phyloP scores from a whole-genome alignment of 2,113 vertebrate species.

The Ceyx cyanopectus region DNA sequence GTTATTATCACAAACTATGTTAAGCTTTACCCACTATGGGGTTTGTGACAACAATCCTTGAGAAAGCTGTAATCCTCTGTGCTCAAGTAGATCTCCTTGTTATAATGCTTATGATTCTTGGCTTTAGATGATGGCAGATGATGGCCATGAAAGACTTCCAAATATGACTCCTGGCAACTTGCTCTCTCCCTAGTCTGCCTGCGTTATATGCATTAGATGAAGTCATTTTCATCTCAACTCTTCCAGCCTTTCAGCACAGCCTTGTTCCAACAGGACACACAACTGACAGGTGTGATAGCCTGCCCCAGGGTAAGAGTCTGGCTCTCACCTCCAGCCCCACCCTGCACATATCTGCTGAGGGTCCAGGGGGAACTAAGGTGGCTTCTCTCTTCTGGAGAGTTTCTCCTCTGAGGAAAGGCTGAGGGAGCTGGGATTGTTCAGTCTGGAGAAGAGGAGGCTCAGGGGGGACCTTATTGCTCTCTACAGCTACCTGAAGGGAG shows the following conservation, averaged over 20 bases:
- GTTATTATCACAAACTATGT: conserved; percentile 66
- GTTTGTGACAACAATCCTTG: conserved; percentile 61
- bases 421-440: too few relatives aligned
- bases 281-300: background rate
- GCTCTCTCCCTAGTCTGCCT: background rate
- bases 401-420: too few relatives aligned
- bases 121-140: conserved; percentile 46
- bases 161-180: conserved; percentile 35
- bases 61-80: conserved; percentile 67
- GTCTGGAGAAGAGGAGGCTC: too few relatives aligned
- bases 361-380: background rate
- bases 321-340: background rate
- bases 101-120: conserved; percentile 71
- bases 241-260: background rate
- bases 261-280: background rate
- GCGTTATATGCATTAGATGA: background rate
- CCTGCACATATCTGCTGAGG: background rate
- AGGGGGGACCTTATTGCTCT: too few relatives aligned
- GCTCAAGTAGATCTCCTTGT: conserved; percentile 66
- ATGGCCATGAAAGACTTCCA: conserved; percentile 44
- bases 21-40: conserved; percentile 52
- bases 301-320: accelerated
- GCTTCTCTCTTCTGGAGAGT: too few relatives aligned
- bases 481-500: too few relatives aligned
- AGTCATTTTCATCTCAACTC: background rate